phyloP scores from a whole-genome alignment of 92 coral and sea anemone species.

The Muricea muricata region DNA sequence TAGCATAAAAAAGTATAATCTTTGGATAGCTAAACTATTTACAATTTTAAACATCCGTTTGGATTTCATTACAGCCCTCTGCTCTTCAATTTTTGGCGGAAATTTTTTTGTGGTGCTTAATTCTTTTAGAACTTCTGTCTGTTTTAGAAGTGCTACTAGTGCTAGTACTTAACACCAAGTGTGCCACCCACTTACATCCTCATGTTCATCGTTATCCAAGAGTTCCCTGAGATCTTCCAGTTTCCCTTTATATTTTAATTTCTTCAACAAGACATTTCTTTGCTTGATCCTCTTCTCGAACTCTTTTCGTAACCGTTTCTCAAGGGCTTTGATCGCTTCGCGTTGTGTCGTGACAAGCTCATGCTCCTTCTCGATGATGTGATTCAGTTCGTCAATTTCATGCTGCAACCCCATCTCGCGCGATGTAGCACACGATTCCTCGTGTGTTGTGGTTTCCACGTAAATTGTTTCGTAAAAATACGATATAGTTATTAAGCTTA shows the following conservation, averaged over 20 bases:
- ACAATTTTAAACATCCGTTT: no score
- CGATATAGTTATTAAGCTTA: background rate
- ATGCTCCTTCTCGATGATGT: conserved; percentile 70
- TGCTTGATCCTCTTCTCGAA: conserved; percentile 56
- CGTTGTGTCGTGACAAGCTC: conserved; percentile 70
- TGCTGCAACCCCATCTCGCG: conserved; percentile 12
- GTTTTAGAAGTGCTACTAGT: no score
- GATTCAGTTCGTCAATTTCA: conserved; percentile 70
- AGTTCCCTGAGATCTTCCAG: conserved; percentile 46
- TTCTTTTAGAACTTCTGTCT: no score
- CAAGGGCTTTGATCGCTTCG: conserved; percentile 73
- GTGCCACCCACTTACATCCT: background rate
- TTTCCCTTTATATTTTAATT: conserved; percentile 54
- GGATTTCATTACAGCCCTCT: no score
- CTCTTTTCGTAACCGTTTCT: conserved; percentile 65
- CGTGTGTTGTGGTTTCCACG: background rate
- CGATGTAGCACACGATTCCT: background rate
- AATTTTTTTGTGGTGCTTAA: no score
- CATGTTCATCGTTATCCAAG: conserved; percentile 41
- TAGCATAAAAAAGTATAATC: no score
- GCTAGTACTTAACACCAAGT: no score
- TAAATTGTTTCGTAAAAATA: background rate
- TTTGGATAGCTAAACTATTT: no score
- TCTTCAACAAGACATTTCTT: conserved; percentile 37
- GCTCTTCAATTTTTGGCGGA: no score